phyloP scores from a whole-genome alignment of 64 coral and sea anemone species.

The Cladopsammia gracilis region DNA sequence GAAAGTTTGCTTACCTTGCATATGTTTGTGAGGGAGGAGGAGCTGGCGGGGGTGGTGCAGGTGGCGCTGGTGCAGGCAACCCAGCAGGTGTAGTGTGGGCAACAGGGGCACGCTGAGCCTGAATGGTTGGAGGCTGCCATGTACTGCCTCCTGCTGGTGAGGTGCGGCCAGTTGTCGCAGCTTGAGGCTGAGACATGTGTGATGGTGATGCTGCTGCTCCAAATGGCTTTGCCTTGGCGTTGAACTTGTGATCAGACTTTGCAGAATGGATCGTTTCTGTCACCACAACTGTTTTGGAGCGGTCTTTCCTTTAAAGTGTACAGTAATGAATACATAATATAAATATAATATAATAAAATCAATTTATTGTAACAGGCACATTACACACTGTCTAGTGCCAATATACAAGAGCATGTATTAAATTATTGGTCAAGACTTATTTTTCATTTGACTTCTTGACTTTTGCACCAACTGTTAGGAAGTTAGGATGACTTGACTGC shows the following conservation, averaged over 20 bases:
- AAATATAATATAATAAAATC: too few species aligned
- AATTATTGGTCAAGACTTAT: too few species aligned
- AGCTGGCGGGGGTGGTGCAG: not conserved
- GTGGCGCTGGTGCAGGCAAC: constrained; percentile 13
- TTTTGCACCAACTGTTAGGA: too few species aligned
- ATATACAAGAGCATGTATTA: too few species aligned
- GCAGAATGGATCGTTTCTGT: constrained; percentile 87
- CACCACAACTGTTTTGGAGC: constrained; percentile 16
- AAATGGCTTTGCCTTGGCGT: constrained; percentile 95
- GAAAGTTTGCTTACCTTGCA: not conserved
- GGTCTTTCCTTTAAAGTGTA: not conserved
- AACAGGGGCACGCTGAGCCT: constrained; percentile 26
- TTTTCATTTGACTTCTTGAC: too few species aligned
- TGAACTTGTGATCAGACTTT: constrained; percentile 90
- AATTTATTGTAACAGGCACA: too few species aligned
- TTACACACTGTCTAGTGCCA: too few species aligned
- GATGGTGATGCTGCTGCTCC: constrained; percentile 65
- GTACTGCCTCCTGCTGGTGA: constrained; percentile 50
- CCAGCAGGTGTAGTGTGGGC: constrained; percentile 21
- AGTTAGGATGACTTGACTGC: too few species aligned
- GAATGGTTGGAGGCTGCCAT: constrained; percentile 28
- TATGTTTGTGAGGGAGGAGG: not conserved
- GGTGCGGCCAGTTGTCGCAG: constrained; percentile 54
- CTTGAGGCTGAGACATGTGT: constrained; percentile 7
- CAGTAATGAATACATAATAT: too few species aligned